phyloP scores from a whole-genome alignment of 1,140 invertebrate species.

The Hesperophylax magnus region DNA sequence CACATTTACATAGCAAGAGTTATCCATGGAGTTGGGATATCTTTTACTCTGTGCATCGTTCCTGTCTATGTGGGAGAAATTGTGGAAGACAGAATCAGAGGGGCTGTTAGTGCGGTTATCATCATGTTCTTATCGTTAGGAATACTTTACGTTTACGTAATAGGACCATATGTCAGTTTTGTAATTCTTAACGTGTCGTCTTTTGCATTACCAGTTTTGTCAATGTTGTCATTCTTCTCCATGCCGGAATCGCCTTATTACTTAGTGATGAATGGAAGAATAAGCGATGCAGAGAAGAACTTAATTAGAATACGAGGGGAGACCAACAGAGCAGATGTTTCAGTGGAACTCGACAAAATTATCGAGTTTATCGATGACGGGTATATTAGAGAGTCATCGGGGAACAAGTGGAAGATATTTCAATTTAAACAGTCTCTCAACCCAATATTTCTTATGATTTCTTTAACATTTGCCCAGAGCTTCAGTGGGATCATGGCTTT shows the following conservation, averaged over 20 bases:
- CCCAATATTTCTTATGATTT: not conserved
- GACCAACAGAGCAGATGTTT: not conserved
- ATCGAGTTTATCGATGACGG: slow-evolving; percentile 24
- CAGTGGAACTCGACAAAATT: not conserved
- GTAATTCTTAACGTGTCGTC: not conserved
- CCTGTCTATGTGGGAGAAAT: slow-evolving; percentile 35
- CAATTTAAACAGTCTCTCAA: slow-evolving; percentile 4
- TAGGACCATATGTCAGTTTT: slow-evolving; percentile 1
- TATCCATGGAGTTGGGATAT: slow-evolving; percentile 32
- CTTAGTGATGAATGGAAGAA: slow-evolving; percentile 11
- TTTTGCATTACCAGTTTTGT: not conserved
- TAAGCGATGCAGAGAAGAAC: slow-evolving; percentile 16
- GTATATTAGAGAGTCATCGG: not conserved
- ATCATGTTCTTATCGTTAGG: slow-evolving; percentile 16
- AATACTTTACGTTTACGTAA: not conserved
- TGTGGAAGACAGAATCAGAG: slow-evolving; percentile 34
- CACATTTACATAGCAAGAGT: slow-evolving; percentile 29
- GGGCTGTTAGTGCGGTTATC: not conserved
- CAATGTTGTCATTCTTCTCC: not conserved
- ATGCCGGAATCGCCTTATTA: slow-evolving; percentile 39
- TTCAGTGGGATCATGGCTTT: slow-evolving; percentile 15
- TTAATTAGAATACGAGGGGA: slow-evolving; percentile 21
- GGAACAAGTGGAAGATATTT: not conserved
- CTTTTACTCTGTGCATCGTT: slow-evolving; percentile 25
- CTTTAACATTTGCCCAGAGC: not conserved